Base-by-base conservation (phyloP, 2,113 vertebrate species). In the Oreotrochilus melanogaster region DNA sequence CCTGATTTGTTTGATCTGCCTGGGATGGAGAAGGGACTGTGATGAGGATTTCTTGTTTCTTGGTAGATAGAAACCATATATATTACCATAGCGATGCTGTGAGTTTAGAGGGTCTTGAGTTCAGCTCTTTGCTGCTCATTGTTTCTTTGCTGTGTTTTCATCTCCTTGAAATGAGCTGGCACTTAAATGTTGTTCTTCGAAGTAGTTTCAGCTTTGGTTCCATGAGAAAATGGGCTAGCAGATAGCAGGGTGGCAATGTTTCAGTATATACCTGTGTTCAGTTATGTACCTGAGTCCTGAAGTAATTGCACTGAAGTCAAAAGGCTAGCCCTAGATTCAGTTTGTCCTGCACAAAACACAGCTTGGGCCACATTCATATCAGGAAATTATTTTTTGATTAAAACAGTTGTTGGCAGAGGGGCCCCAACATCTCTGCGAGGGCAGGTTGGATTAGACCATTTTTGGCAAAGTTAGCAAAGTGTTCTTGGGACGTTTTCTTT, bases 311-410 rank as follows among this genome's bases (percentile, higher is more conserved):
- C 14, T 73, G 71, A 86, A 83, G 47, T 43, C 62, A 83, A 0
- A 37, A 79, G 47, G 7, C 42, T 91, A 82, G 22, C 56, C 95
- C 47, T 78, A 14, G 19, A 30, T 86, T 58, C 28, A 73, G 21
- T 76, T 71, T 66, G 56, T 80, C 47, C 53, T 70, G 56, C 16
- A 62, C n/a, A 62, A 56, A 89, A 76, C 2, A 8, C 27, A 86
- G 89, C 45, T 53, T 66, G 48, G 72, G 33, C 47, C 48, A 61
- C 58, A 39, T 80, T 82, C 47, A 54, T 58, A 88, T 28, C 42
- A 89, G 70, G 58, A 96, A 89, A 95, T 91, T 57, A 91, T 61
- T 62, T 95, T 85, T 76, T 95, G 31, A 95, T 95, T 92, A 58
- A 94, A 95, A 73, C 28, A 9, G 12, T 88, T 94, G 66, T 88